Evolutionary conservation across 2,113 vertebrate genomes (phyloP).

Genomic region (Penelope pileata): DNA sequence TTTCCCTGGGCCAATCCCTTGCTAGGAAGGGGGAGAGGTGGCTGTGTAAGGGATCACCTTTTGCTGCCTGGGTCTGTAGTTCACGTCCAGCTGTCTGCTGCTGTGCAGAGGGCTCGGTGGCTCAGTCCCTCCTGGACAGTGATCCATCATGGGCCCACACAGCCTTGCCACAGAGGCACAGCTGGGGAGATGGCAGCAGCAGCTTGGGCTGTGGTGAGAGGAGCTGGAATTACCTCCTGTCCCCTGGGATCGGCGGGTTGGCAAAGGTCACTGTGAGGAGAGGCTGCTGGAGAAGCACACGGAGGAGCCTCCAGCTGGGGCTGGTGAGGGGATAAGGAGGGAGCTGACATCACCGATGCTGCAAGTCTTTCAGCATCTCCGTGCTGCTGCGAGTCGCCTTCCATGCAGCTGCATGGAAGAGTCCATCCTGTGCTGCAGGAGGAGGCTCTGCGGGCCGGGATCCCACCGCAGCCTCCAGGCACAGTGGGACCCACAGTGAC

Average conservation of each 20-base stretch:
- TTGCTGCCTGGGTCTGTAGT: not conserved
- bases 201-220: not conserved
- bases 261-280: not conserved
- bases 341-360: not conserved
- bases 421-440: rapidly evolving
- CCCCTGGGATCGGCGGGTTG: not conserved
- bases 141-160: not conserved
- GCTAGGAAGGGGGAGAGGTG: not conserved
- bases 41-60: not conserved
- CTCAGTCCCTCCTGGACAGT: not conserved
- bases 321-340: not conserved
- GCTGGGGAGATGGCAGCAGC: not conserved
- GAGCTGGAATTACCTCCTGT: not conserved
- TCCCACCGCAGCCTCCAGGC: not conserved
- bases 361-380: not conserved
- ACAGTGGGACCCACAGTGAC: rapidly evolving
- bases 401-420: not conserved
- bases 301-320: not conserved
- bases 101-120: rapidly evolving
- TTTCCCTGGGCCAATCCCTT: not conserved
- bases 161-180: not conserved
- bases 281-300: not conserved
- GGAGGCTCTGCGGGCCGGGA: not conserved
- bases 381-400: not conserved
- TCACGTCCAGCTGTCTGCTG: not conserved